These are phyloP conservation scores for Limnephilus auricula DNA, from an alignment of 2,888 invertebrate species.

Conservation along the genomic window DNA sequence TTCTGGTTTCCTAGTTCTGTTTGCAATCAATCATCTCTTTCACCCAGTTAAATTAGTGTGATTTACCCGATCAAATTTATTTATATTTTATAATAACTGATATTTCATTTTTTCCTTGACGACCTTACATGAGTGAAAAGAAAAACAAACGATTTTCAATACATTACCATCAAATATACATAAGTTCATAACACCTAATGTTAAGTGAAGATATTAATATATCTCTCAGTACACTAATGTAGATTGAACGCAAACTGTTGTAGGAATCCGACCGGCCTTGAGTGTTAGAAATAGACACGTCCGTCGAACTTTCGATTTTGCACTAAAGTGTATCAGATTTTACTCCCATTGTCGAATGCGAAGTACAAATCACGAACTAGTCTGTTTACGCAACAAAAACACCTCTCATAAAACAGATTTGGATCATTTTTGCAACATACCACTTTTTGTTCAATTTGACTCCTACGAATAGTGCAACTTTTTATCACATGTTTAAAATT, in stretches of 20 bases:
- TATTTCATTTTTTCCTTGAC: neutral
- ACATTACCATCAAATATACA: neutral
- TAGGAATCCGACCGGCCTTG: constrained; percentile 33
- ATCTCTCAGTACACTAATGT: neutral
- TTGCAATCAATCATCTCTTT: too few species aligned
- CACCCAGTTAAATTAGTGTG: too few species aligned
- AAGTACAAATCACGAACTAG: constrained; percentile 20
- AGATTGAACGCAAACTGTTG: constrained; percentile 22
- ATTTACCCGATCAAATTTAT: too few species aligned
- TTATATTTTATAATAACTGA: too few species aligned
- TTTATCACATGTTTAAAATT: neutral
- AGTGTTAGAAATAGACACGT: neutral
- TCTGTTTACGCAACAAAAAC: constrained; percentile 16
- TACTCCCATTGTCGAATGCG: constrained; percentile 12
- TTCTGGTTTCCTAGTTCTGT: too few species aligned
- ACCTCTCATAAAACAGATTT: neutral
- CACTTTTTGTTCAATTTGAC: neutral
- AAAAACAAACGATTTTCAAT: neutral
- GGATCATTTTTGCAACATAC: neutral
- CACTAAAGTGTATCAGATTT: constrained; percentile 27
- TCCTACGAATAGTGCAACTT: neutral
- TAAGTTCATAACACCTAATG: neutral
- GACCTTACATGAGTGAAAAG: too few species aligned
- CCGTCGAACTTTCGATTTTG: constrained; percentile 42
- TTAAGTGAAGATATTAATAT: neutral